Evolutionary conservation across 2,888 invertebrate species (phyloP).

Genomic region (Epiblema foenella): DNA sequence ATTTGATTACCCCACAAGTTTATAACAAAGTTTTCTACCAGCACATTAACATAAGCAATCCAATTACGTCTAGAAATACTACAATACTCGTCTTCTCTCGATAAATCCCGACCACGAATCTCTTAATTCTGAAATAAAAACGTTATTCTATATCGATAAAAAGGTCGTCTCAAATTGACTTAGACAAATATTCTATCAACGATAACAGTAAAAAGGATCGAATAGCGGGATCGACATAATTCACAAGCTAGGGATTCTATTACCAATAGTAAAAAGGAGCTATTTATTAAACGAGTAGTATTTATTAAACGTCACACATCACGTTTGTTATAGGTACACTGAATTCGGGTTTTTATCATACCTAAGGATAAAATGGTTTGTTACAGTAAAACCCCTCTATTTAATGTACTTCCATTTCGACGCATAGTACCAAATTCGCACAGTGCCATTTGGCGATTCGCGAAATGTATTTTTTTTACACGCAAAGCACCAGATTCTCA

Average conservation of each 20-base stretch:
- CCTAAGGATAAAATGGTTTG: no score
- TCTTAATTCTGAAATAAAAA: conserved; percentile 11
- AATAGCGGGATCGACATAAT: conserved; percentile 14
- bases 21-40: no score
- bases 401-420: no score
- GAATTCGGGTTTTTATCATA: no score
- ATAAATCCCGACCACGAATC: background rate
- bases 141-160: background rate
- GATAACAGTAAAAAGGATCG: conserved; percentile 9
- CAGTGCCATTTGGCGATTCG: no score
- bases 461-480: no score
- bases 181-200: conserved; percentile 32
- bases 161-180: background rate
- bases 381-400: no score
- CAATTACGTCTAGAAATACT: background rate
- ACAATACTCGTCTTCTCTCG: background rate
- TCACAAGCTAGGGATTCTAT: conserved; percentile 4
- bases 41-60: no score
- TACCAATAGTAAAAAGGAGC: background rate
- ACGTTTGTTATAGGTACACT: no score
- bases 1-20: no score
- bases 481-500: no score
- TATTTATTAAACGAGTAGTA: background rate
- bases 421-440: no score
- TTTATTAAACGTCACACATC: background rate